These are phyloP conservation scores for Typhlichthys eigenmanni DNA, from an alignment of 2,797 vertebrate genomes.

Conservation along the genomic window DNA sequence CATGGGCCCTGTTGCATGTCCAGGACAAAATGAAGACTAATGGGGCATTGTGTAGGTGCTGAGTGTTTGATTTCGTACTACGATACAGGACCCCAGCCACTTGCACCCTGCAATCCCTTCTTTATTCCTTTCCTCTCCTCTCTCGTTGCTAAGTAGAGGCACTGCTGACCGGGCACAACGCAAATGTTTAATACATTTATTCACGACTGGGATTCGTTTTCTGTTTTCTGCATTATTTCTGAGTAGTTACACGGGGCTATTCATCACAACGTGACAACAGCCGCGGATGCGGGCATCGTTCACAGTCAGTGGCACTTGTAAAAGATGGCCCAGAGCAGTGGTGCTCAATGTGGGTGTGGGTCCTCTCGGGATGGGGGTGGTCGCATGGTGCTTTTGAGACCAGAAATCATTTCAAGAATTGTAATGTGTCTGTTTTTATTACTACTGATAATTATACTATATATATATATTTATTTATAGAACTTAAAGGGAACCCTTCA, in stretches of 20 bases:
- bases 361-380: too few species aligned
- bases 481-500: too few species aligned
- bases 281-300: conserved; percentile 56
- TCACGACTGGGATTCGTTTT: conserved; percentile 66
- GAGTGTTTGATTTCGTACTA: conserved; percentile 73
- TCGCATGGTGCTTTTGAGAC: too few species aligned
- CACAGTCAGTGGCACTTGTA: conserved; percentile 36
- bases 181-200: conserved; percentile 74
- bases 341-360: too few species aligned
- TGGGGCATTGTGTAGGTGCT: conserved; percentile 73
- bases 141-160: conserved; percentile 57
- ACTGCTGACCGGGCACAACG: conserved; percentile 70
- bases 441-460: too few species aligned
- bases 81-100: conserved; percentile 21
- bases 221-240: conserved; percentile 71
- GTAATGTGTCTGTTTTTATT: too few species aligned
- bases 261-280: conserved; percentile 70
- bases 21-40: conserved; percentile 83
- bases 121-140: conserved; percentile 20
- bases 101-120: neutral
- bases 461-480: too few species aligned
- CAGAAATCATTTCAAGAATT: too few species aligned
- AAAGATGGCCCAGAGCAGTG: conserved; percentile 26
- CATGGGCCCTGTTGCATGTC: conserved; percentile 76
- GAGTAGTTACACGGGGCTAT: conserved; percentile 52